These are phyloP conservation scores for Pelobates cultripes DNA, from an alignment of 2,797 vertebrate genomes.

Conservation along the genomic window DNA sequence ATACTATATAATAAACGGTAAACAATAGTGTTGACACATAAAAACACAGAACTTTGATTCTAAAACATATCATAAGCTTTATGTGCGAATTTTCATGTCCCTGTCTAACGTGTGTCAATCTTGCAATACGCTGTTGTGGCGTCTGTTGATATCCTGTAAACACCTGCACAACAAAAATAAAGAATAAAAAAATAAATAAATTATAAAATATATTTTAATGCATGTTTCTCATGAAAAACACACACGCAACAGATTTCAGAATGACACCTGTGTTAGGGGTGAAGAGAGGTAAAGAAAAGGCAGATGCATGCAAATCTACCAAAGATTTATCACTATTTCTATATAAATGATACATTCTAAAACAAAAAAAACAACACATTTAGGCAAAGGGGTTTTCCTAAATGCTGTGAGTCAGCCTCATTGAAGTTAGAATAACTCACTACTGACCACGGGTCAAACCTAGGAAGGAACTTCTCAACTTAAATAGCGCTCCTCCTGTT, in stretches of 20 bases:
- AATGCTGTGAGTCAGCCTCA: slow-evolving; percentile 52
- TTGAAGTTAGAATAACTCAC: slow-evolving; percentile 8
- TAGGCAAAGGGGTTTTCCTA: slow-evolving; percentile 59
- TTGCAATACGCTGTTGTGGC: too few species aligned
- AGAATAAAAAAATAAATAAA: too few species aligned
- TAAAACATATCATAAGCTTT: too few species aligned
- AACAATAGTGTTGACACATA: too few species aligned
- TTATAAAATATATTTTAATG: too few species aligned
- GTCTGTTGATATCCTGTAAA: too few species aligned
- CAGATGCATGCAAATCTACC: slow-evolving; percentile 33
- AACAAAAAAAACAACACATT: slow-evolving; percentile 58
- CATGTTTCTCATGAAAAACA: too few species aligned
- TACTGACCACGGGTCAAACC: slow-evolving; percentile 58
- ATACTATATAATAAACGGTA: too few species aligned
- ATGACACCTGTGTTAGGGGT: slow-evolving; percentile 23
- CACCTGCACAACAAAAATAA: too few species aligned
- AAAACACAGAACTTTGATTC: too few species aligned
- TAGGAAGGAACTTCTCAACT: slow-evolving; percentile 57
- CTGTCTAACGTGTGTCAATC: too few species aligned
- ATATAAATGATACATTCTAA: slow-evolving; percentile 32
- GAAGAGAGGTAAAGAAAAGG: slow-evolving; percentile 39
- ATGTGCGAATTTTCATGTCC: too few species aligned
- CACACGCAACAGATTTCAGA: background rate
- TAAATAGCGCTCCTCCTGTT: slow-evolving; percentile 46
- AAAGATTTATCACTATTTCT: slow-evolving; percentile 28